A percentile compares a stretch with the other conserved stretches of the same genome.
Evolutionary conservation across 2,888 invertebrate genomes (phyloP).

Genomic region (Caenorhabditis macrosperma): DNA sequence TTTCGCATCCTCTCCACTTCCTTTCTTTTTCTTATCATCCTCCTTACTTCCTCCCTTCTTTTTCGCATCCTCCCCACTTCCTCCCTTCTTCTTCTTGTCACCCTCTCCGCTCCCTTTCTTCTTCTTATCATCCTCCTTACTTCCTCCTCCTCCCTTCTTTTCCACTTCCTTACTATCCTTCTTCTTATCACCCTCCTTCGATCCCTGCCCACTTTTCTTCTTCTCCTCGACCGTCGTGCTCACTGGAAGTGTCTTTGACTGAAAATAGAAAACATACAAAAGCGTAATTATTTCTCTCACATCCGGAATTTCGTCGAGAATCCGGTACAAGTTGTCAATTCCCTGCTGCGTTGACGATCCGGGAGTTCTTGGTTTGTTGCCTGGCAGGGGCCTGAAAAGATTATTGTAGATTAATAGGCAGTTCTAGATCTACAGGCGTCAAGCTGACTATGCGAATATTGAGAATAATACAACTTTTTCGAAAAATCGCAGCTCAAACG

Average conservation of each 20-base stretch:
- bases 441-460: too few species aligned
- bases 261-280: neutral
- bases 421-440: too few species aligned
- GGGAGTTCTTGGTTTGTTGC: neutral
- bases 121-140: too few species aligned
- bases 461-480: too few species aligned
- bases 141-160: neutral
- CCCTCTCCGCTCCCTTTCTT: too few species aligned
- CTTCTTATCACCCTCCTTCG: neutral
- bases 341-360: neutral
- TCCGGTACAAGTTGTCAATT: neutral
- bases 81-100: too few species aligned
- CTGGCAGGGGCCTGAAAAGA: neutral
- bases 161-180: constrained; percentile 3
- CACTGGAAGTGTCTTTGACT: neutral
- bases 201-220: neutral
- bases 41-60: neutral
- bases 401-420: neutral
- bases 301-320: neutral
- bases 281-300: neutral
- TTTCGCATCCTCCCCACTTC: too few species aligned
- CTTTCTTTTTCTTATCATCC: neutral
- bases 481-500: too few species aligned
- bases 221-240: neutral
- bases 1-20: too few species aligned